phyloP scores from a whole-genome alignment of 2,888 invertebrate genomes.

The Thereva nobilitata region DNA sequence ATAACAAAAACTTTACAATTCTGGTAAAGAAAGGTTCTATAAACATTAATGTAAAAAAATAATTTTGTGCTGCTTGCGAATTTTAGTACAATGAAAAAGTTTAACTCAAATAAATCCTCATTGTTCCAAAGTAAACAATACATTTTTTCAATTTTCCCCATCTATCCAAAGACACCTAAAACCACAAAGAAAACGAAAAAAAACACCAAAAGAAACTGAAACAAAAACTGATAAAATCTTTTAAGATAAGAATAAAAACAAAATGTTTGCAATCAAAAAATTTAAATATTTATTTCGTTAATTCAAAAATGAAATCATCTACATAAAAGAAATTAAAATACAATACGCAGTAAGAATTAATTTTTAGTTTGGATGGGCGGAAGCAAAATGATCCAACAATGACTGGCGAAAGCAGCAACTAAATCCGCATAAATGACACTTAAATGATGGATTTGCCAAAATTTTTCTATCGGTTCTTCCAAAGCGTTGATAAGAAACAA shows the following conservation, averaged over 20 bases:
- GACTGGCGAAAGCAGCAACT: slow-evolving; percentile 48
- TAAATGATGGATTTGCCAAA: slow-evolving; percentile 46
- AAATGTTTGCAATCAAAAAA: not conserved
- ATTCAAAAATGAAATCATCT: no score
- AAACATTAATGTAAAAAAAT: no score
- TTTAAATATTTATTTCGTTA: no score
- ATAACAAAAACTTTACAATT: no score
- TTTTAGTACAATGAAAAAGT: no score
- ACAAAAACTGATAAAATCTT: not conserved
- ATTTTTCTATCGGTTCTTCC: slow-evolving; percentile 48
- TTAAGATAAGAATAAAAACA: not conserved
- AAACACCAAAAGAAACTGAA: not conserved
- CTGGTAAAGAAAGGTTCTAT: no score
- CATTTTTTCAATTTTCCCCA: no score
- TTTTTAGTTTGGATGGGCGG: slow-evolving; percentile 48
- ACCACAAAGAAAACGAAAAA: no score
- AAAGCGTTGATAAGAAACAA: slow-evolving; percentile 51
- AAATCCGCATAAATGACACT: slow-evolving; percentile 52
- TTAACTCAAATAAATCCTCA: no score
- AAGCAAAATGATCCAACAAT: slow-evolving; percentile 48
- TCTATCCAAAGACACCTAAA: no score
- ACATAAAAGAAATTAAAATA: not conserved
- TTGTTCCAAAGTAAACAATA: no score
- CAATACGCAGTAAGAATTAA: slow-evolving; percentile 23
- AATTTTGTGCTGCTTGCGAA: no score